phyloP scores from a whole-genome alignment of 2,888 invertebrate genomes.

The Philonicus albiceps region DNA sequence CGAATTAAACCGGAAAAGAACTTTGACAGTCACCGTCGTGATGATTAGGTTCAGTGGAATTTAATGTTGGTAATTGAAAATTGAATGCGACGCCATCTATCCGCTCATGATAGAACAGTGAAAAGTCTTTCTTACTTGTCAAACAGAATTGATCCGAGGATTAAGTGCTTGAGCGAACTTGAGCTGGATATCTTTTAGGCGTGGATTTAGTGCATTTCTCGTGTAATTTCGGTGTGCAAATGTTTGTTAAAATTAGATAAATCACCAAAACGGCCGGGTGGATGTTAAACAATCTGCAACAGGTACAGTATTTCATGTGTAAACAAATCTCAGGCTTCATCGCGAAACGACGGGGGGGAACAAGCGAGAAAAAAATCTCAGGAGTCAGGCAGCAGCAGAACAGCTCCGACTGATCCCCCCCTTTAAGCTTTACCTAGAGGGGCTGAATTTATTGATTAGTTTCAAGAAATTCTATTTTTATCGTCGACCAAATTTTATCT shows the following conservation, averaged over 20 bases:
- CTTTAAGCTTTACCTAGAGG: conserved; percentile 30
- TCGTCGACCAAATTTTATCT: neutral
- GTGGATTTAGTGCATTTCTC: conserved; percentile 10
- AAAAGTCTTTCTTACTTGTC: conserved; percentile 6
- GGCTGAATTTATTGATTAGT: conserved; percentile 41
- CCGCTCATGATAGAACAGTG: neutral
- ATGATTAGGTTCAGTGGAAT: neutral
- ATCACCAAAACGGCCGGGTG: neutral
- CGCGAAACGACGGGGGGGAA: neutral
- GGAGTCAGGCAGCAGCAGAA: neutral
- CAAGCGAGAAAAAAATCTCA: neutral
- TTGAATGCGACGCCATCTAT: neutral
- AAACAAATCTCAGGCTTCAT: conserved; percentile 31
- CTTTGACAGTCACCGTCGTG: conserved; percentile 46
- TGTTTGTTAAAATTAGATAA: neutral
- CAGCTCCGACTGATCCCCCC: neutral
- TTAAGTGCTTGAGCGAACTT: conserved; percentile 31
- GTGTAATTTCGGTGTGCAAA: neutral
- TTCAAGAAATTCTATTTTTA: conserved; percentile 41
- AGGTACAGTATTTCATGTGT: conserved; percentile 14
- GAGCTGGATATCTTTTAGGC: conserved; percentile 29
- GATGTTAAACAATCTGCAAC: conserved; percentile 32
- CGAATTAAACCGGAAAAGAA: conserved; percentile 64
- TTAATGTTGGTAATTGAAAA: neutral
- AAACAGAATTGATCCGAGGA: conserved; percentile 34